Conservation (phyloP, 2,888 invertebrate genomes). For the Thysanoteuthis rhombus region DNA sequence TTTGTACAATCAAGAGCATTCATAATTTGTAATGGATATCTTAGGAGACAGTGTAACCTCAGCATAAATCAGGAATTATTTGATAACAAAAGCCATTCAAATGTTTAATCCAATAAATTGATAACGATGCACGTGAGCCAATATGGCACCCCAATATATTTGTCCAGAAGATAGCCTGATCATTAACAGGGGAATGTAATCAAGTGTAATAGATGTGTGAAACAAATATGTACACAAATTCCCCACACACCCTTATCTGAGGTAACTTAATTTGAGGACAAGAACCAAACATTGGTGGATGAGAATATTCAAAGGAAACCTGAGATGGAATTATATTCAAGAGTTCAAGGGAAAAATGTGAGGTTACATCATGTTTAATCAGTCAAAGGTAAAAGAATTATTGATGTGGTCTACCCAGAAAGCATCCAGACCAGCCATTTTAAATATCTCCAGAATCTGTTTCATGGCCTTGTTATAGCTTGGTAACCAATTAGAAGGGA, state of each 20-base stretch:
- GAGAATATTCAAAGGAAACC: too few species aligned
- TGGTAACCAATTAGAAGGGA: too few species aligned
- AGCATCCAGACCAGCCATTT: too few species aligned
- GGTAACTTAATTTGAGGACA: not conserved
- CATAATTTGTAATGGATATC: not conserved
- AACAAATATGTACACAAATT: not conserved
- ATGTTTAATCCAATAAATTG: conserved; percentile 12
- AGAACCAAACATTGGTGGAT: too few species aligned
- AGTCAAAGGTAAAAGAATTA: too few species aligned
- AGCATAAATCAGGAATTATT: not conserved
- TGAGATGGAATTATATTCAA: too few species aligned
- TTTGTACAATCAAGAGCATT: not conserved
- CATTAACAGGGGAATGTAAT: not conserved
- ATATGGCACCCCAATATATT: not conserved
- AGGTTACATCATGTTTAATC: too few species aligned
- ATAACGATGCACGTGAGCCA: not conserved
- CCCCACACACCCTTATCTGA: not conserved
- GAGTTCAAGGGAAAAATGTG: too few species aligned
- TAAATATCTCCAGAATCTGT: too few species aligned
- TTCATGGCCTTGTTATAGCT: too few species aligned
- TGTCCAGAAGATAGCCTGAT: not conserved
- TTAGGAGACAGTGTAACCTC: not conserved
- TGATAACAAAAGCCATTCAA: not conserved
- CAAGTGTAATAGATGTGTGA: not conserved
- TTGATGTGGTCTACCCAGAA: too few species aligned